Evolutionary conservation across 1,140 invertebrate genomes (phyloP), one percentile per base, ranked within the genome.

Genomic region (Saccostrea echinata): DNA sequence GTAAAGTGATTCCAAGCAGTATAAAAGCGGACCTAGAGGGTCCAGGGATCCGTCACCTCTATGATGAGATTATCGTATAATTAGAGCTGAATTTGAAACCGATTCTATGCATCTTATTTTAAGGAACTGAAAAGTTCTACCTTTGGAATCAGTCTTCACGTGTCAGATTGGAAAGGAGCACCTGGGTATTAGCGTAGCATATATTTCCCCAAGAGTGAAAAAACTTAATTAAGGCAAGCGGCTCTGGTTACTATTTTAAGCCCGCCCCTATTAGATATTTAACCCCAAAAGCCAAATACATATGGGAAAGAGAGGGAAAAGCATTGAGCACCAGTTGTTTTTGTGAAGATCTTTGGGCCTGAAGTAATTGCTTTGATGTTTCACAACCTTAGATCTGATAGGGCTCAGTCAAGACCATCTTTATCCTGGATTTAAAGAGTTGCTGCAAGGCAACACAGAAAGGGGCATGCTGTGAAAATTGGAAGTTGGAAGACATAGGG

Each of bases 61-160:
- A 53, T 89, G 85, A 89, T 84, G 88, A 52, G 71, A 53, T 43
- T 76, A 30, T 55, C 71, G 21, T 89, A 85, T 89, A 71, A 89
- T 89, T 87, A 89, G 35, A 83, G 88, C 33, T 43, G 43, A 83
- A 89, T 83, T 51, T 76, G 85, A 89, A 71, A 86, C 88, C 86
- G 82, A 84, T 89, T 89, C 86, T 89, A 86, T 89, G 82, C 85
- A 85, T 68, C 71, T 87, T 80, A 87, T 89, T 89, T 89, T 84
- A 84, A 84, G 84, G 64, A 16, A 86, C 86, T 86, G 53, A 84
- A 87, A 83, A 51, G 68, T 76, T 76, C 85, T 89, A 89, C 86
- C 85, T 81, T 87, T 84, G 81, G 84, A 85, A 87, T 64, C 27
- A 24, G 35, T 52, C 82, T 84, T 87, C 85, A 82, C 21, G 21